These are phyloP conservation scores for Andrena flavipes DNA, from an alignment of 2,888 invertebrate species.

Conservation along the genomic window DNA sequence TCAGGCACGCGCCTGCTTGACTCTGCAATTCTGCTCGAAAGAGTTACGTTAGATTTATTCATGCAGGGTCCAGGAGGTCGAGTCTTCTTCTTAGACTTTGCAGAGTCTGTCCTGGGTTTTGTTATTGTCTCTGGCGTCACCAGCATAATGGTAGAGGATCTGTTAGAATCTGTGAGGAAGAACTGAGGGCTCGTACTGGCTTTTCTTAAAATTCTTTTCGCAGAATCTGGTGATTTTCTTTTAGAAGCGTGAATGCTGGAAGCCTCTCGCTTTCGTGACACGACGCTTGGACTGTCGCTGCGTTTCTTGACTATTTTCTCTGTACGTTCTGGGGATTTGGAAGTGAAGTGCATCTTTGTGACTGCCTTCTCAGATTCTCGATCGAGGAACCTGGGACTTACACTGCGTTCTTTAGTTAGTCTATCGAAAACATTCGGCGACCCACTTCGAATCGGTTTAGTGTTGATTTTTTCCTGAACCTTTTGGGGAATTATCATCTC, in stretches of 20 bases:
- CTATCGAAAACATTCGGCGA: conserved; percentile 9
- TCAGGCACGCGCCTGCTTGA: background rate
- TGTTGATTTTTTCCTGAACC: background rate
- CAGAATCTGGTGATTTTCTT: background rate
- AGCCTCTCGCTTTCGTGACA: background rate
- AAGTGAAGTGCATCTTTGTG: background rate
- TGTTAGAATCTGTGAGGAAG: conserved; percentile 46
- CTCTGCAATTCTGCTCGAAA: background rate
- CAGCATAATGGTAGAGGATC: conserved; percentile 52
- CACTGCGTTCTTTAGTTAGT: conserved; percentile 6
- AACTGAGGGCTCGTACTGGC: conserved; percentile 49
- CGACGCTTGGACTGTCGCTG: background rate
- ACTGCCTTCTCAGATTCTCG: conserved; percentile 13
- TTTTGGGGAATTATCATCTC: background rate
- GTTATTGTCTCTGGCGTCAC: conserved; percentile 47
- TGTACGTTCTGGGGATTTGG: background rate
- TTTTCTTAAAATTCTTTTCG: background rate
- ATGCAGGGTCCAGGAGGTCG: background rate
- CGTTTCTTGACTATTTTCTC: background rate
- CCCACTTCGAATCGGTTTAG: background rate
- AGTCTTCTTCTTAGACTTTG: background rate
- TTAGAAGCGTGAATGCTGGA: no score
- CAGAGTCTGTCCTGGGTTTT: background rate
- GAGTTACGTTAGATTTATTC: background rate
- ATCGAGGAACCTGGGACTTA: conserved; percentile 25